phyloP scores from a whole-genome alignment of 2,888 invertebrate genomes.

The Lithodes maja region DNA sequence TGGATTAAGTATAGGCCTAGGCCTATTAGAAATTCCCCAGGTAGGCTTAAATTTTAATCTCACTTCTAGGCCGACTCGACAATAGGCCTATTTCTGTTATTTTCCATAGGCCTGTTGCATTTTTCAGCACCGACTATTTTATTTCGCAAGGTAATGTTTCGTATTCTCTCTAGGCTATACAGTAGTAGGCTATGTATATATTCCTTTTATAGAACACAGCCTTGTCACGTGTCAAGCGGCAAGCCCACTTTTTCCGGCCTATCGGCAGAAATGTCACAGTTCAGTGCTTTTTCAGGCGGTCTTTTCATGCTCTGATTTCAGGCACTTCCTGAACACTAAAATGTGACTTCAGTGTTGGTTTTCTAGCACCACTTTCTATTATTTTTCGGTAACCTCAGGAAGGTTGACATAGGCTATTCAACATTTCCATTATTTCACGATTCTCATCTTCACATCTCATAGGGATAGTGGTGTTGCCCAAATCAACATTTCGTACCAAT shows the following conservation, averaged over 20 bases:
- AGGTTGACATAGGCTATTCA: neutral
- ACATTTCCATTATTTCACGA: neutral
- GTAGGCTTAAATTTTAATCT: too few relatives aligned
- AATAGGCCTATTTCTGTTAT: too few relatives aligned
- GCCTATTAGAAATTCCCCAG: too few relatives aligned
- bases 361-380: neutral
- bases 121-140: neutral
- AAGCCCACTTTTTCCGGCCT: too few relatives aligned
- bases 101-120: too few relatives aligned
- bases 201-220: too few relatives aligned
- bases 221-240: too few relatives aligned
- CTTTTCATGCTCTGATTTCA: neutral
- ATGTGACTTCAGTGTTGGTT: neutral
- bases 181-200: too few relatives aligned
- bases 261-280: neutral
- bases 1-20: too few relatives aligned
- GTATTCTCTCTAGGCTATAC: neutral
- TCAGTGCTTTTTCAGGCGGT: neutral
- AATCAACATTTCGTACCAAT: neutral
- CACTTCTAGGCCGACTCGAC: too few relatives aligned
- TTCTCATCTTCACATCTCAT: neutral
- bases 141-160: neutral
- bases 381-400: neutral
- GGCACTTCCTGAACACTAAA: neutral
- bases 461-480: neutral